Evolutionary conservation across 2,797 vertebrate species (phyloP).

Genomic region (Orientallactaga sibirica): DNA sequence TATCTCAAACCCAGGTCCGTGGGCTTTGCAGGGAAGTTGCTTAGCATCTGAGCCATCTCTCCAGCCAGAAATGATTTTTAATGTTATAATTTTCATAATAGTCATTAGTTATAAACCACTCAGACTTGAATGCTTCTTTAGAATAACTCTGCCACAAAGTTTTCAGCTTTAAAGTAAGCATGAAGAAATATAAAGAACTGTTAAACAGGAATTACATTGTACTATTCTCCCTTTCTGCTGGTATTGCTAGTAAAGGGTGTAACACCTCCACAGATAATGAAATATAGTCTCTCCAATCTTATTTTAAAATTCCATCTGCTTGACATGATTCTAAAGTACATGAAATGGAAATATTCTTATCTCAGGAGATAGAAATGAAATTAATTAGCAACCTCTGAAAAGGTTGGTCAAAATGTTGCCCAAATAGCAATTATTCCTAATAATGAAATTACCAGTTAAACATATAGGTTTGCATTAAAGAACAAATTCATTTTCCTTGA

Average conservation of each 20-base stretch:
- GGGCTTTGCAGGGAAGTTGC: too few species aligned
- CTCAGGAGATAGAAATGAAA: constrained; percentile 58
- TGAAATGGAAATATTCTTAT: constrained; percentile 58
- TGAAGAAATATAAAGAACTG: neutral
- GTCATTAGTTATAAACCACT: neutral
- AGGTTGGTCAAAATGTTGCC: neutral
- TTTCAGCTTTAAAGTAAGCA: neutral
- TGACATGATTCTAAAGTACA: constrained; percentile 21
- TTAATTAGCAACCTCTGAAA: constrained; percentile 55
- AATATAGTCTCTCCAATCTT: neutral
- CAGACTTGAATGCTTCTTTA: constrained; percentile 46
- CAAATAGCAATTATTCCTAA: constrained; percentile 46
- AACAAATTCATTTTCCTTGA: constrained; percentile 23
- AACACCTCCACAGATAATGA: neutral
- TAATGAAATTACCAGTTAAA: constrained; percentile 57
- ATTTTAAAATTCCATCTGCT: constrained; percentile 32
- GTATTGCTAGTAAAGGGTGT: neutral
- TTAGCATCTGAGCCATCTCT: too few species aligned
- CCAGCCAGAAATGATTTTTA: too few species aligned
- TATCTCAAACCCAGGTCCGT: too few species aligned
- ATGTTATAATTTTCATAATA: neutral
- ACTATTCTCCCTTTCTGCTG: neutral
- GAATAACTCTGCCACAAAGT: neutral
- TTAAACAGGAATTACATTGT: neutral
- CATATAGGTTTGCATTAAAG: constrained; percentile 28